These are phyloP conservation scores for Zophobas morio DNA, from an alignment of 1,140 invertebrate species.

Conservation along the genomic window DNA sequence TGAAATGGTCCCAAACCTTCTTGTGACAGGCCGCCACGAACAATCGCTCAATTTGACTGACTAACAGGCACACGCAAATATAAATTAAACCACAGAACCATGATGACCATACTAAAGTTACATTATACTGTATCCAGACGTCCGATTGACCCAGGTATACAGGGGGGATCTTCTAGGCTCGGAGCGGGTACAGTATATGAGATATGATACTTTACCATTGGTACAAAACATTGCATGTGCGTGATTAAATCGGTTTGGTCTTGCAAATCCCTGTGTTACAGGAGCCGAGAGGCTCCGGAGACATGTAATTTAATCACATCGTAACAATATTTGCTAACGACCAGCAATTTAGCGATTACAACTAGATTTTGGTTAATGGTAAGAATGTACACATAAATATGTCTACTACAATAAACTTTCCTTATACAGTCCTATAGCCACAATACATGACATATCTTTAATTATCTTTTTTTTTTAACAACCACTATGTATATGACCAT, in stretches of 20 bases:
- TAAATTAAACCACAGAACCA: constrained; percentile 58
- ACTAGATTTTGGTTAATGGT: constrained; percentile 38
- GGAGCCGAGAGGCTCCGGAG: not conserved
- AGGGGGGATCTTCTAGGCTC: constrained; percentile 3
- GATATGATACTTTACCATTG: constrained; percentile 23
- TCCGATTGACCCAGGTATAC: not conserved
- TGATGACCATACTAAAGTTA: constrained; percentile 42
- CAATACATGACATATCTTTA: too few species aligned
- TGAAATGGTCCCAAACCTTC: constrained; percentile 99
- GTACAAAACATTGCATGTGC: constrained; percentile 24
- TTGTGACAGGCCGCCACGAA: constrained; percentile 95
- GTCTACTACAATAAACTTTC: constrained; percentile 15
- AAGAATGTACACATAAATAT: constrained; percentile 37
- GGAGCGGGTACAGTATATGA: constrained; percentile 28
- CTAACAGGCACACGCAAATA: constrained; percentile 76
- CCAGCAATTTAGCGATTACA: constrained; percentile 40
- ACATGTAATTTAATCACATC: constrained; percentile 20
- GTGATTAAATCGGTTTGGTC: constrained; percentile 34
- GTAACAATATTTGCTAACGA: constrained; percentile 33
- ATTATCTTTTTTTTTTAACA: not conserved
- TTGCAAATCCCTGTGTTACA: not conserved
- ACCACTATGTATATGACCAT: too few species aligned
- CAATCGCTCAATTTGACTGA: constrained; percentile 98
- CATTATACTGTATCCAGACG: constrained; percentile 42
- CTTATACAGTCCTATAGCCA: not conserved